These are phyloP conservation scores for Torymus texanus DNA, from an alignment of 2,888 invertebrate species.

Conservation along the genomic window DNA sequence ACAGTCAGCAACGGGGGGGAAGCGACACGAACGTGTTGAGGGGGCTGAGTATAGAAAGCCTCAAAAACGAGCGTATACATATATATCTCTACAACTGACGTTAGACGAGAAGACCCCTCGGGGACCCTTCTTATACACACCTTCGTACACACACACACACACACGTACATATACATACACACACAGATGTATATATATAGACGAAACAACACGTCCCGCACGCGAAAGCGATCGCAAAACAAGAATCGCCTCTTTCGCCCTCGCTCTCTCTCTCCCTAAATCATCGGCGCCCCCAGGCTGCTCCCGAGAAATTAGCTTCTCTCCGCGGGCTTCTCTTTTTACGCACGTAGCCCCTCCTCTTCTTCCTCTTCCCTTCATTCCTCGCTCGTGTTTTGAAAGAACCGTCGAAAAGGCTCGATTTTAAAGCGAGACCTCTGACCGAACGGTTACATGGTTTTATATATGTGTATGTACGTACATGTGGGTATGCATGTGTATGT, in stretches of 20 bases:
- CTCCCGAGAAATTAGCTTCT: conserved; percentile 49
- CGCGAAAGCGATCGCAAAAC: background rate
- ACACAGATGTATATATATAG: background rate
- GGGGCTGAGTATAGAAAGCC: too few species aligned
- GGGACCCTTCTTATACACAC: too few species aligned
- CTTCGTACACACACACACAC: too few species aligned
- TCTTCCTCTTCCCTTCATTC: conserved; percentile 34
- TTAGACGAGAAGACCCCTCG: too few species aligned
- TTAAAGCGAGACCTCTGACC: conserved; percentile 37
- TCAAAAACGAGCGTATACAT: too few species aligned
- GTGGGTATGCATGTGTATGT: too few species aligned
- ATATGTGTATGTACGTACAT: too few species aligned
- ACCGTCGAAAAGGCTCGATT: conserved; percentile 18
- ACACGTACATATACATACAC: too few species aligned
- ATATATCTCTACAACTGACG: too few species aligned
- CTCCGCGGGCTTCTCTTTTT: conserved; percentile 35
- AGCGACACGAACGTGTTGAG: too few species aligned
- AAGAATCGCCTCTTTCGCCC: background rate
- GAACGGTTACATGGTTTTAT: background rate
- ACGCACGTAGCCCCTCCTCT: conserved; percentile 29
- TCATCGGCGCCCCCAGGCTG: conserved; percentile 63
- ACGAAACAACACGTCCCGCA: background rate
- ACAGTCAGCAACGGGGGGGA: too few species aligned
- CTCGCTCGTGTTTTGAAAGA: conserved; percentile 1
- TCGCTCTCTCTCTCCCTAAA: conserved; percentile 58